Percentiles rank a stretch among this genome's conserved stretches.
phyloP scores from a whole-genome alignment of 2,797 vertebrate genomes.

The Oryzias dopingdopingensis region DNA sequence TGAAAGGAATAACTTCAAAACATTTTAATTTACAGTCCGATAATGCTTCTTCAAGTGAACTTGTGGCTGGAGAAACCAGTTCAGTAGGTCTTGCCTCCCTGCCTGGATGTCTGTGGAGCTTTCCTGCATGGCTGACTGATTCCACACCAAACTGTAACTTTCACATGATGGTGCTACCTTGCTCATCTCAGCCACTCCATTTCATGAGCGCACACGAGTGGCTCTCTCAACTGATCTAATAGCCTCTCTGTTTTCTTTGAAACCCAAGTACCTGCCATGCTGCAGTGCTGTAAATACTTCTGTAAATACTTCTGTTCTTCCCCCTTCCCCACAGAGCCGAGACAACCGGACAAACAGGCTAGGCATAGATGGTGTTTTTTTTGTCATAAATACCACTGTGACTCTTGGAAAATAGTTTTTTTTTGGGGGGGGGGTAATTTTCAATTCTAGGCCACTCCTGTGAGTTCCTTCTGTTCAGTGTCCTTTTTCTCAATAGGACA shows the following conservation, averaged over 20 bases:
- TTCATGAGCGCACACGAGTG: conserved; percentile 58
- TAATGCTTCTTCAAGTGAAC: conserved; percentile 7
- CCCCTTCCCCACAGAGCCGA: conserved; percentile 28
- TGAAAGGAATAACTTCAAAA: background rate
- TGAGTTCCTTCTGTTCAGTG: background rate
- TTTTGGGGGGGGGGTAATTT: background rate
- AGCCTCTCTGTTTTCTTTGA: conserved; percentile 52
- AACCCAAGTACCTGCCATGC: conserved; percentile 33
- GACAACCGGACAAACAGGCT: conserved; percentile 75
- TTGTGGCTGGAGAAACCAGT: conserved; percentile 8
- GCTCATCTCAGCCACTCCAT: conserved; percentile 58
- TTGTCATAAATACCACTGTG: conserved; percentile 34
- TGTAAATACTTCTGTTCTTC: no score
- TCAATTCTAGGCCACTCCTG: background rate
- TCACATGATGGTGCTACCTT: conserved; percentile 68
- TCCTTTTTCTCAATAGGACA: background rate
- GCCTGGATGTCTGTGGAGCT: conserved; percentile 45
- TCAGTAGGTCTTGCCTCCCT: conserved; percentile 32
- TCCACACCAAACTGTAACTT: conserved; percentile 77
- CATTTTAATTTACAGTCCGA: background rate
- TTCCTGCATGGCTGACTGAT: conserved; percentile 61
- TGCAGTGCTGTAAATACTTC: conserved; percentile 38
- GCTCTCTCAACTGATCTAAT: conserved; percentile 58
- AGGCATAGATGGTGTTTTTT: conserved; percentile 20
- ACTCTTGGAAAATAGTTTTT: conserved; percentile 12